These are phyloP conservation scores for Ophion costatus DNA, from an alignment of 2,888 invertebrate species.

Conservation along the genomic window DNA sequence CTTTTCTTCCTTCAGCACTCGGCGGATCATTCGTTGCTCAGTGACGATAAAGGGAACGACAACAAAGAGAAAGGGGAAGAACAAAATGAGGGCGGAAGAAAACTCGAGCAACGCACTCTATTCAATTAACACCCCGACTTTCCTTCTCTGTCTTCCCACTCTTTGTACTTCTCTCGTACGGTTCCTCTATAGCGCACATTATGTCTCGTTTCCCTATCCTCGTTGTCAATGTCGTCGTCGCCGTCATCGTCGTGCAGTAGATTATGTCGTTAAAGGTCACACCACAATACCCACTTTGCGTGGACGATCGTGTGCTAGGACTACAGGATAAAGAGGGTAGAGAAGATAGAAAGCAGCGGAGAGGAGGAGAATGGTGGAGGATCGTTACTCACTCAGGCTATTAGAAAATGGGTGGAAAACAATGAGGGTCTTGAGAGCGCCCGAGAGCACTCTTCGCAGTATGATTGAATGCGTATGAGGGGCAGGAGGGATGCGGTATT, in stretches of 20 bases:
- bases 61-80: conserved; percentile 72
- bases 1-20: conserved; percentile 57
- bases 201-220: conserved; percentile 29
- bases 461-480: conserved; percentile 30
- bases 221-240: conserved; percentile 45
- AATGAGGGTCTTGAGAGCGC: conserved; percentile 52
- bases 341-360: conserved; percentile 28
- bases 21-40: conserved; percentile 77
- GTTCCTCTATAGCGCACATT: conserved; percentile 32
- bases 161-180: conserved; percentile 47
- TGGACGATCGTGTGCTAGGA: conserved; percentile 55
- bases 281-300: conserved; percentile 67
- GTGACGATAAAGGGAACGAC: conserved; percentile 10
- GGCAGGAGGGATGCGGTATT: conserved; percentile 9
- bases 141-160: conserved; percentile 49
- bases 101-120: conserved; percentile 62
- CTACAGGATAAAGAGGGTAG: conserved; percentile 53
- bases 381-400: conserved; percentile 64
- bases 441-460: conserved; percentile 42
- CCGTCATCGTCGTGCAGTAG: conserved; percentile 54
- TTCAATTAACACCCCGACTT: conserved; percentile 62
- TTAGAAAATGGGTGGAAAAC: conserved; percentile 63
- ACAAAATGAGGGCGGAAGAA: conserved; percentile 59
- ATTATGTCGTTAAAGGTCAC: conserved; percentile 67
- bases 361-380: conserved; percentile 38